Base-by-base conservation (phyloP, 2,888 invertebrate genomes). In the Sepioteuthis lessoniana region DNA sequence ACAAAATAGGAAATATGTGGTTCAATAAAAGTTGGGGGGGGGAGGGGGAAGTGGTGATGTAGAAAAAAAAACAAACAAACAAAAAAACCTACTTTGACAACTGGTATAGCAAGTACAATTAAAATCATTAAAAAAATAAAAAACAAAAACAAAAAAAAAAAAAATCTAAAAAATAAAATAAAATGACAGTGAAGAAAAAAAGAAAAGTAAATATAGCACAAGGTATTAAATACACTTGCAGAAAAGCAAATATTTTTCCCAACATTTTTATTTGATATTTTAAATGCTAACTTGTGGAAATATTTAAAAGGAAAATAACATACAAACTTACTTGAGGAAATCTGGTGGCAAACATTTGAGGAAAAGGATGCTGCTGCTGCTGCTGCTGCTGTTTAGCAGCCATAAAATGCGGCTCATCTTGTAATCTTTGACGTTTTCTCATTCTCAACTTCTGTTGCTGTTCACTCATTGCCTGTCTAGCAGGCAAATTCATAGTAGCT, bases 391-490 rank as follows among this genome's bases (percentile, higher is more conserved):
- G 92, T 31, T 92, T 92, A 31, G 46, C 50, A 50, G 37, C n/a
- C 35, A 93, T 50, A 50, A 50, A 55, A 50, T 93, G 93, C 19
- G 19, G 93, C 35, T 93, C 93, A 50, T 93, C 93, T 55, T 93
- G 93, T 38, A 93, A 38, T 50, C 93, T n/a, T 55, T 60, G 93
- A 38, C 93, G 47, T 50, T 93, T 93, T 31, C 93, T 35, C 38
- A 50, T 93, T 60, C 60, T n/a, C 50, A 93, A 19, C 37, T 93
- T 93, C 19, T 93, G 91, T 46, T 92, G 93, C 8, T 93, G 93
- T 28, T 93, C 93, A 50, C 47, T 60, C 55, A 93, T 35, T 55
- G 55, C 38, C 38, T 93, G 50, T n/a, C 50, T 35, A 38, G 31
- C 55, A 93, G 93, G 50, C 10, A 37, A 38, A 21, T 16, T 60